Conservation (phyloP, 1,140 invertebrate species). For the Aphelenchoides besseyi region DNA sequence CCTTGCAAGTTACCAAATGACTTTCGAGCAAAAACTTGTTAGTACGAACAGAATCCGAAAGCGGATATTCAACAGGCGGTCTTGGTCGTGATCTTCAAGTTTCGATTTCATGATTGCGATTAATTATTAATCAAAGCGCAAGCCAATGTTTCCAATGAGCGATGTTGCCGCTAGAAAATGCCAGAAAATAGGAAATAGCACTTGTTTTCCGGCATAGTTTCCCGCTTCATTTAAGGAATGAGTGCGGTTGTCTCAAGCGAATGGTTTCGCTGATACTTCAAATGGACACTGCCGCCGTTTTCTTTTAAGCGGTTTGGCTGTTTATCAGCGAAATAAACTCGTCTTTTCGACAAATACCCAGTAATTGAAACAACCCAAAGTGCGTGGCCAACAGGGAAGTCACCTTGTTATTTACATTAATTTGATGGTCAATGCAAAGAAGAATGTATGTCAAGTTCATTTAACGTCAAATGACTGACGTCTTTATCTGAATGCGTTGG, state of each 20-base stretch:
- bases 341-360: no score
- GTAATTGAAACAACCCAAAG: no score
- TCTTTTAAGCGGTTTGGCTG: background rate
- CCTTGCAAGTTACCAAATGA: constrained; percentile 29
- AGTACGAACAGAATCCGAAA: no score
- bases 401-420: no score
- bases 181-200: background rate
- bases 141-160: background rate
- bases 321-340: constrained; percentile 1
- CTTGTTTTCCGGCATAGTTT: background rate
- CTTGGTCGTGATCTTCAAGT: background rate
- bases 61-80: no score
- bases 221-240: background rate
- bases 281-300: background rate
- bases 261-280: background rate
- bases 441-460: no score
- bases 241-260: background rate
- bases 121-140: background rate
- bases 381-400: no score
- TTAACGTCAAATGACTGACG: no score
- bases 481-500: no score
- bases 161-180: background rate
- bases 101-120: background rate
- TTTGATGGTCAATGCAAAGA: no score
- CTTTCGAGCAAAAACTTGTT: no score